These are phyloP conservation scores for Sorex fumeus DNA, from an alignment of 2,113 vertebrate genomes.

Conservation along the genomic window DNA sequence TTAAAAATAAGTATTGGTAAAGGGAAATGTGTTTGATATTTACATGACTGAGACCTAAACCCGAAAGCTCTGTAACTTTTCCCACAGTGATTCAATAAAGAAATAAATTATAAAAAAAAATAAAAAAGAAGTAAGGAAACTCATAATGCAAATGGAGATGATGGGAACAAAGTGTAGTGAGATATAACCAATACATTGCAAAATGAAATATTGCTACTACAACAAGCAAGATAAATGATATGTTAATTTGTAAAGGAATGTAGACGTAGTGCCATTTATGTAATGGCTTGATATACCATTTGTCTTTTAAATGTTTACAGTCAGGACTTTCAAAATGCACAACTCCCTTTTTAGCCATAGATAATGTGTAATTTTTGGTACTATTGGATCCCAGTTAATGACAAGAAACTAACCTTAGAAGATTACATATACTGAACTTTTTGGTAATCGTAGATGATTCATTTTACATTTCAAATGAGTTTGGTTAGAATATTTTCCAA, in stretches of 20 bases:
- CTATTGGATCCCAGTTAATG: slow-evolving; percentile 65
- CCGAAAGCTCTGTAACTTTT: too few relatives aligned
- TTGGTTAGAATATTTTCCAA: slow-evolving; percentile 74
- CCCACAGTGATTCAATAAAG: too few relatives aligned
- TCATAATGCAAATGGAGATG: background rate
- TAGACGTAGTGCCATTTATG: slow-evolving; percentile 68
- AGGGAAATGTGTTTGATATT: too few relatives aligned
- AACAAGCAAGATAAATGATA: slow-evolving; percentile 61
- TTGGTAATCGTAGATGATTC: slow-evolving; percentile 49
- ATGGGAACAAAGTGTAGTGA: slow-evolving; percentile 44
- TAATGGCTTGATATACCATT: slow-evolving; percentile 61
- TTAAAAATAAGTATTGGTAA: too few relatives aligned
- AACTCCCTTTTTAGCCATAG: slow-evolving; percentile 69
- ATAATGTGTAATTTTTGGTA: slow-evolving; percentile 72
- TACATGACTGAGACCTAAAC: too few relatives aligned
- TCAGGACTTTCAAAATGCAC: slow-evolving; percentile 70
- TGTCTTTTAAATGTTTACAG: slow-evolving; percentile 77
- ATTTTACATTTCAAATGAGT: slow-evolving; percentile 63
- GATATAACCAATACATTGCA: slow-evolving; percentile 17
- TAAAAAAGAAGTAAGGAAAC: too few relatives aligned
- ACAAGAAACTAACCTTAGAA: slow-evolving; percentile 51
- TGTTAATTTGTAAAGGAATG: slow-evolving; percentile 68
- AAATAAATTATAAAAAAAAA: too few relatives aligned
- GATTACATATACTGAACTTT: slow-evolving; percentile 58
- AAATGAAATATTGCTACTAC: slow-evolving; percentile 47